Conservation (phyloP, 1,140 invertebrate genomes). For the Grapholita molesta region DNA sequence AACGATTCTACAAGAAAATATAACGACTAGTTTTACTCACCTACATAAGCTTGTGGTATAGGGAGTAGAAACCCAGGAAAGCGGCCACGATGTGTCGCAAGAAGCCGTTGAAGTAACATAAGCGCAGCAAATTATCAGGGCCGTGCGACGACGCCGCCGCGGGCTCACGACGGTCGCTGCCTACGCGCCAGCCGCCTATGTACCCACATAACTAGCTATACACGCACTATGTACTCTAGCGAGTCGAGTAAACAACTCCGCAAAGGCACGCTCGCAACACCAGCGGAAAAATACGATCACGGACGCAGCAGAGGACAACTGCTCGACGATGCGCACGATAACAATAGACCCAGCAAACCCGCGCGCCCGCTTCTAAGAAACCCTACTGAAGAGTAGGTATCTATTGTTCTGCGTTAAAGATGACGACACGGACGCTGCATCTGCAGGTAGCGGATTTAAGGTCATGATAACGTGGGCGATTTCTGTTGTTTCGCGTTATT, state of each 20-base stretch:
- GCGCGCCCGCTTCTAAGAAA: conserved; percentile 34
- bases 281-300: conserved; percentile 60
- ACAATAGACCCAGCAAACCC: conserved; percentile 31
- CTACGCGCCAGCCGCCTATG: conserved; percentile 50
- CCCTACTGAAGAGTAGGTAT: conserved; percentile 23
- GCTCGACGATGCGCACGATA: conserved; percentile 40
- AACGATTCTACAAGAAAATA: neutral
- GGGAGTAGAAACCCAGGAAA: conserved; percentile 56
- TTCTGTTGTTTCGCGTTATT: neutral
- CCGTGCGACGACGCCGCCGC: conserved; percentile 55
- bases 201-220: conserved; percentile 34
- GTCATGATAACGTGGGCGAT: neutral
- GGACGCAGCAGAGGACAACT: conserved; percentile 48
- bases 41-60: conserved; percentile 31
- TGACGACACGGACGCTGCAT: conserved; percentile 8
- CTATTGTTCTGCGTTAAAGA: neutral
- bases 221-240: conserved; percentile 21
- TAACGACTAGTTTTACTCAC: neutral
- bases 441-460: neutral
- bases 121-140: conserved; percentile 74
- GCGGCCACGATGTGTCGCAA: conserved; percentile 58
- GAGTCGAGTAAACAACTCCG: conserved; percentile 49
- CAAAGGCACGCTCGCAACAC: conserved; percentile 39
- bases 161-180: conserved; percentile 47
- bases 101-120: conserved; percentile 74